Evolutionary conservation across 92 coral and sea anemone species (phyloP).

Genomic region (Blastomussa wellsi): DNA sequence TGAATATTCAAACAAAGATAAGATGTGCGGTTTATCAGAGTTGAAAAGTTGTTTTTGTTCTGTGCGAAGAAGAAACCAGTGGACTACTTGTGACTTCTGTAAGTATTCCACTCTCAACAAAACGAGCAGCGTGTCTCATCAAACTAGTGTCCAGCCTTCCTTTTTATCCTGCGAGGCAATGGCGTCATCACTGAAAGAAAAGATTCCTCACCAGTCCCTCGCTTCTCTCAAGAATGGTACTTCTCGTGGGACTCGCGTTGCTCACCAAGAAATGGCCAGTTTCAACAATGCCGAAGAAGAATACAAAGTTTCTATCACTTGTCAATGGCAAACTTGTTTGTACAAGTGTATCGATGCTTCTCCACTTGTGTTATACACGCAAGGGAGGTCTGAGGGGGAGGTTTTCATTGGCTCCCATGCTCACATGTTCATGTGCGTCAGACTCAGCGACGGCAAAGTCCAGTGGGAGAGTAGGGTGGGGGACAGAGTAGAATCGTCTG

Average conservation of each 20-base stretch:
- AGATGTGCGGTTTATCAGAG: neutral
- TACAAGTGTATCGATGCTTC: constrained; percentile 94
- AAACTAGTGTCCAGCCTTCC: neutral
- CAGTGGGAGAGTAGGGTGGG: constrained; percentile 84
- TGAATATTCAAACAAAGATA: neutral
- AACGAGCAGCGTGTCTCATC: neutral
- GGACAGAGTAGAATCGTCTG: constrained; percentile 92
- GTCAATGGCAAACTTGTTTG: constrained; percentile 74
- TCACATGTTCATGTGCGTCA: constrained; percentile 80
- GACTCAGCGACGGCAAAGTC: constrained; percentile 68
- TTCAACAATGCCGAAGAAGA: neutral
- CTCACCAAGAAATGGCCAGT: neutral
- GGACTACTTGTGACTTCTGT: constrained; percentile 54
- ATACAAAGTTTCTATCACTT: constrained; percentile 12
- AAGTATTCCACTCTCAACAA: neutral
- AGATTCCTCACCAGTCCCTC: constrained; percentile 1
- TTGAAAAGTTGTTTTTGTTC: constrained; percentile 66
- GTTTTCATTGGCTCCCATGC: constrained; percentile 94
- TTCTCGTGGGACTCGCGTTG: neutral
- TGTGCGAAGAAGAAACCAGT: constrained; percentile 70
- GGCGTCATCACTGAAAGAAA: neutral
- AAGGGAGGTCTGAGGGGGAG: constrained; percentile 46
- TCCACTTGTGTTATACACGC: constrained; percentile 79
- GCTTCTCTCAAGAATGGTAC: neutral
- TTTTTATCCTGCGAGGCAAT: neutral